Conservation (phyloP, 2,797 vertebrate genomes). For the Synaphobranchus kaupii region DNA sequence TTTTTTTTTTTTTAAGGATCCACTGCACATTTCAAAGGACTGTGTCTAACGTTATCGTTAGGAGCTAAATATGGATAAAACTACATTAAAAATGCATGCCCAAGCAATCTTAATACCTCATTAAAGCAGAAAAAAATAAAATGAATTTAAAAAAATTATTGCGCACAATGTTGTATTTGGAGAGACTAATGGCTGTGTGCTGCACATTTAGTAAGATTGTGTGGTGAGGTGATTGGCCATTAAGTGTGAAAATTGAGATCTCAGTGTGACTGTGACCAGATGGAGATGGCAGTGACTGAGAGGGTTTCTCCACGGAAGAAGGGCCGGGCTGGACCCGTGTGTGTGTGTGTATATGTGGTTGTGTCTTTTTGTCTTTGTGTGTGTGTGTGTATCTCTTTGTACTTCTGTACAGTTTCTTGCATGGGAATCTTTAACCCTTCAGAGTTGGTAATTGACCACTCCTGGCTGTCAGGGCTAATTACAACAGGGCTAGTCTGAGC, state of each 20-base stretch:
- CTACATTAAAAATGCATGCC: constrained; percentile 12
- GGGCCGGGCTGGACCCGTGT: constrained; percentile 48
- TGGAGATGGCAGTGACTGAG: constrained; percentile 60
- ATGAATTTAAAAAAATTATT: neutral
- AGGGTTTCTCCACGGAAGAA: constrained; percentile 50
- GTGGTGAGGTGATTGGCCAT: constrained; percentile 60
- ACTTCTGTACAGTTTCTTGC: too few relatives aligned
- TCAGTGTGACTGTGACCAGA: constrained; percentile 47
- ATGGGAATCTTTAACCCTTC: constrained; percentile 27
- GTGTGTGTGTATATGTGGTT: neutral
- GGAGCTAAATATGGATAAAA: constrained; percentile 14
- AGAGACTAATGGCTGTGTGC: constrained; percentile 57
- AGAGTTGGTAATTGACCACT: constrained; percentile 28
- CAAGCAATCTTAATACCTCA: constrained; percentile 10
- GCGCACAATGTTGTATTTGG: constrained; percentile 54
- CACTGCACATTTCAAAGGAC: neutral
- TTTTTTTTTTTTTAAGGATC: neutral
- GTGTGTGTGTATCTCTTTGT: neutral
- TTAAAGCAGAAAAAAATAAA: constrained; percentile 19
- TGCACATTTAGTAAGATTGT: constrained; percentile 48
- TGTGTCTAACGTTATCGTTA: neutral
- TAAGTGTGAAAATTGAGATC: constrained; percentile 46
- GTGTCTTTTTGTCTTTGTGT: neutral
- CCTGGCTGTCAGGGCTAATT: constrained; percentile 34
- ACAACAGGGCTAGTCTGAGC: constrained; percentile 23